Percentiles rank a stretch among this genome's conserved stretches.
Conservation (phyloP, 2,888 invertebrate genomes). For the Hecatera dysodea region DNA sequence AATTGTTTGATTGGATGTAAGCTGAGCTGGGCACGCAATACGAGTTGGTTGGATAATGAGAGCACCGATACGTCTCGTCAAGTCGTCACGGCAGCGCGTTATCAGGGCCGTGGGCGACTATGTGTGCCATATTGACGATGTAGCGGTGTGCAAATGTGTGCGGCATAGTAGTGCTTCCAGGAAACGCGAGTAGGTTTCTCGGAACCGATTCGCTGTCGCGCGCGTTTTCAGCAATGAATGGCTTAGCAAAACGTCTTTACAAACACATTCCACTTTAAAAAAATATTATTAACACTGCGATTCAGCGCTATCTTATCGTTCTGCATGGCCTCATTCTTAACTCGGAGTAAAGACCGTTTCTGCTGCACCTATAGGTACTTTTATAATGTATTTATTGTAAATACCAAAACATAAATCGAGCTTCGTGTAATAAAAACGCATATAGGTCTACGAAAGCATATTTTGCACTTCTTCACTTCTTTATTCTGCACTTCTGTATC, state of each 20-base stretch:
- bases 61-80: conserved; percentile 85
- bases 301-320: conserved; percentile 67
- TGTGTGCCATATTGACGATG: conserved; percentile 80
- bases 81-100: conserved; percentile 84
- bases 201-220: conserved; percentile 87
- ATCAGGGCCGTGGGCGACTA: conserved; percentile 85
- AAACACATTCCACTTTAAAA: conserved; percentile 59
- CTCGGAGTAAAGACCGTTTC: conserved; percentile 45
- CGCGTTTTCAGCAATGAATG: conserved; percentile 88
- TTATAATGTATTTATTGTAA: neutral
- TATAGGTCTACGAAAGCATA: neutral
- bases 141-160: conserved; percentile 78
- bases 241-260: conserved; percentile 71
- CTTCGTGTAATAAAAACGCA: neutral
- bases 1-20: conserved; percentile 87
- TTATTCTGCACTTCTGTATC: no score
- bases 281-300: conserved; percentile 39
- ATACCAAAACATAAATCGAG: neutral
- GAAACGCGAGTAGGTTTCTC: conserved; percentile 89
- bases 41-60: conserved; percentile 83
- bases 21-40: conserved; percentile 85
- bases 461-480: no score
- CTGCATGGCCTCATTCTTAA: conserved; percentile 61
- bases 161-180: conserved; percentile 88
- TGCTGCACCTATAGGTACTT: neutral